Conservation (phyloP, 2,797 vertebrate genomes). For the Acipenser transmontanus region DNA sequence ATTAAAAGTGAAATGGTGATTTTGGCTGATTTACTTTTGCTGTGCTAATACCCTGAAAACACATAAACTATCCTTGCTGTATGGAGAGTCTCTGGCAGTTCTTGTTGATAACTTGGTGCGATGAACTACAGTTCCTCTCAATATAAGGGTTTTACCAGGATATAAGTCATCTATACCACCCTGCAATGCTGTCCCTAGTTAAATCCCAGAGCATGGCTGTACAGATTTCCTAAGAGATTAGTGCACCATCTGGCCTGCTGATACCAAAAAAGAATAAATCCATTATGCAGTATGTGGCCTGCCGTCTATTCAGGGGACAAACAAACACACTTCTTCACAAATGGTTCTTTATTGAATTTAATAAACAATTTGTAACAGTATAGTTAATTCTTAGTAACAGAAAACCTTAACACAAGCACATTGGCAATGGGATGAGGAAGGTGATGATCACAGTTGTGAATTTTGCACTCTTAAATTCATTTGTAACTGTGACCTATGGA, state of each 20-base stretch:
- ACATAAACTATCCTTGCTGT: too few relatives aligned
- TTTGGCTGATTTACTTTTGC: too few relatives aligned
- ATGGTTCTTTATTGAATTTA: not conserved
- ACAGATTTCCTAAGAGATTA: slow-evolving; percentile 65
- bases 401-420: not conserved
- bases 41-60: too few relatives aligned
- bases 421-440: slow-evolving; percentile 14
- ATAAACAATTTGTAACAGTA: not conserved
- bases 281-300: not conserved
- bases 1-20: too few relatives aligned
- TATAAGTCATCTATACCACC: slow-evolving; percentile 7
- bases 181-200: slow-evolving; percentile 29
- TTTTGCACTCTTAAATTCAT: slow-evolving; percentile 23
- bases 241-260: slow-evolving; percentile 61
- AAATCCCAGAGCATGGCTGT: slow-evolving; percentile 51
- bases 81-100: too few relatives aligned
- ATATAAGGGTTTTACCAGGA: slow-evolving; percentile 6
- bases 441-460: slow-evolving; percentile 9
- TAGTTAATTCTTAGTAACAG: not conserved
- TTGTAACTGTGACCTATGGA: slow-evolving; percentile 15
- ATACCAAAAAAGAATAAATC: slow-evolving; percentile 47
- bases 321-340: not conserved
- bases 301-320: not conserved
- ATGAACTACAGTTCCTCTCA: too few relatives aligned
- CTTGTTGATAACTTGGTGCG: too few relatives aligned